A percentile compares a stretch with the other conserved stretches of the same genome.
phyloP scores from a whole-genome alignment of 1,140 invertebrate genomes.

The Cyrtorhinus lividipennis region DNA sequence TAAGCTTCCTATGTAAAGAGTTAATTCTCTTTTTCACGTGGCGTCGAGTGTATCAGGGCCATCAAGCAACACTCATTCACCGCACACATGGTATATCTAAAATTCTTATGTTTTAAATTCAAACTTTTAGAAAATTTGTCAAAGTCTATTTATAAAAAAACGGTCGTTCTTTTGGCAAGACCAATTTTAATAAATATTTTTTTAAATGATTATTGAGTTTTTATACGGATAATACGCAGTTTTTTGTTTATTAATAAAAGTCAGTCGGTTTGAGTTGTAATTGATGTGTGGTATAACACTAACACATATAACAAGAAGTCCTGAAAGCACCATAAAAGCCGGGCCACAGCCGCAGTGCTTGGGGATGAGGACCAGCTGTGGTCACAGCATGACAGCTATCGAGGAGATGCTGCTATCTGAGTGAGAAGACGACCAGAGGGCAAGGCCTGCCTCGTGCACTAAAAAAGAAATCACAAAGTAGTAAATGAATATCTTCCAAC shows the following conservation, averaged over 20 bases:
- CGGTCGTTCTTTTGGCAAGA: constrained; percentile 26
- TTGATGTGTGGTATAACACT: constrained; percentile 15
- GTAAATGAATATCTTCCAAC: too few species aligned
- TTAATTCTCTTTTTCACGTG: not conserved
- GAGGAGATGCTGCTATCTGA: constrained; percentile 21
- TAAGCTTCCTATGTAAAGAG: not conserved
- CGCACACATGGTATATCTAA: constrained; percentile 22
- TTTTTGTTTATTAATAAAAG: constrained; percentile 24
- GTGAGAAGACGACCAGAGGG: constrained; percentile 21
- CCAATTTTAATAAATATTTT: constrained; percentile 25
- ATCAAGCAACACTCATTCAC: constrained; percentile 22
- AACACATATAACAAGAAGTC: constrained; percentile 16
- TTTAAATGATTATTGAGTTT: constrained; percentile 24
- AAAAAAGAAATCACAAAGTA: too few species aligned
- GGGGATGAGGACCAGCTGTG: not conserved
- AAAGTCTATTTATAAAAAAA: constrained; percentile 25
- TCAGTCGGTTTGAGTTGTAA: constrained; percentile 24
- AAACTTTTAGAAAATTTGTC: constrained; percentile 23
- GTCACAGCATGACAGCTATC: constrained; percentile 20
- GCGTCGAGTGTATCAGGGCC: constrained; percentile 9
- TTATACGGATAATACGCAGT: constrained; percentile 21
- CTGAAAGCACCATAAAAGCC: constrained; percentile 22
- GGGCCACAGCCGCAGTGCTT: constrained; percentile 2
- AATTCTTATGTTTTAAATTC: constrained; percentile 23
- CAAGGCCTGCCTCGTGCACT: constrained; percentile 23